These are phyloP conservation scores for Tineola bisselliella DNA, from an alignment of 2,888 invertebrate genomes.

Conservation along the genomic window DNA sequence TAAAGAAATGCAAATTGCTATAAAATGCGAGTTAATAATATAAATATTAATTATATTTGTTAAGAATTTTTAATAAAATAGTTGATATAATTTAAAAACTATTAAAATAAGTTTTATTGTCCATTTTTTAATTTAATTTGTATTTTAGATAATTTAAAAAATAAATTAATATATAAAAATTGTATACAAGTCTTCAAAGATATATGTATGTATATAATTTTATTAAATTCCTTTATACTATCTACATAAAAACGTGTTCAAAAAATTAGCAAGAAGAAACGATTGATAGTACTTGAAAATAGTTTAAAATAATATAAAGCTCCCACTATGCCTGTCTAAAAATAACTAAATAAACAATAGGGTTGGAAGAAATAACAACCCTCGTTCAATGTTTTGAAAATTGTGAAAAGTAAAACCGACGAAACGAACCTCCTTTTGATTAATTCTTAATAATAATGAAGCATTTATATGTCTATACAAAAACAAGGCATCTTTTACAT, in stretches of 20 bases:
- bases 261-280: too few species aligned
- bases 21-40: neutral
- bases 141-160: neutral
- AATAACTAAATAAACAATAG: too few species aligned
- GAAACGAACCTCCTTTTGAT: too few species aligned
- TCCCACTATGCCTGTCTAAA: too few species aligned
- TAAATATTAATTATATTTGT: neutral
- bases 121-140: neutral
- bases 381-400: too few species aligned
- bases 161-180: neutral
- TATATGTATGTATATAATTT: too few species aligned
- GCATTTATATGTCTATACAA: neutral
- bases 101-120: neutral
- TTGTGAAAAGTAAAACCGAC: too few species aligned
- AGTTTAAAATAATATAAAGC: too few species aligned
- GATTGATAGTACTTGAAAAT: too few species aligned
- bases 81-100: neutral
- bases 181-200: neutral
- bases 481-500: neutral
- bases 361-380: too few species aligned
- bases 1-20: slow-evolving; percentile 4
- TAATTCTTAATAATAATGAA: neutral
- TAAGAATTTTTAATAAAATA: neutral
- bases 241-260: neutral
- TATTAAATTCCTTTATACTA: neutral